Evolutionary conservation across 1,140 invertebrate genomes (phyloP).

Genomic region (Drosophila navojoa): DNA sequence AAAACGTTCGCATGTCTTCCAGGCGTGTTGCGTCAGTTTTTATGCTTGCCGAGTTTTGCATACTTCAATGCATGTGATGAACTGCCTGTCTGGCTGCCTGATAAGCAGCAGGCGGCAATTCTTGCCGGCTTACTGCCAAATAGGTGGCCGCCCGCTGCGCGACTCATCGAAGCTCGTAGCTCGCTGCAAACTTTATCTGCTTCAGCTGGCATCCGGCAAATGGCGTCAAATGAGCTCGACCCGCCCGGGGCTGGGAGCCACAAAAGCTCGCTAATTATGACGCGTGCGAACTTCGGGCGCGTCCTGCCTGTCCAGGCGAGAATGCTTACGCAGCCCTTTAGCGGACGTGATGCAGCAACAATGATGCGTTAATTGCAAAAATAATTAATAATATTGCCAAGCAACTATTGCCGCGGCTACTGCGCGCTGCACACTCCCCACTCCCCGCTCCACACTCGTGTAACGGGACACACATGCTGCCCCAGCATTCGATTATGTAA

Average conservation of each 20-base stretch:
- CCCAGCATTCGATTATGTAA: background rate
- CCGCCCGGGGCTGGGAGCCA: conserved; percentile 3
- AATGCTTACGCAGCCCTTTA: conserved; percentile 69
- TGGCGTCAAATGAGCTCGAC: conserved; percentile 58
- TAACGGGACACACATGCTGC: background rate
- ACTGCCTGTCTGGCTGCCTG: conserved; percentile 52
- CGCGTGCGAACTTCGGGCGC: conserved; percentile 57
- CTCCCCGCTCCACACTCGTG: background rate
- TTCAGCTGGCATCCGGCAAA: conserved; percentile 9
- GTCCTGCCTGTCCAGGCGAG: conserved; percentile 18
- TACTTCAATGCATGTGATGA: conserved; percentile 76
- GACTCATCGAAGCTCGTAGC: background rate
- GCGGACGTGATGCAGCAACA: conserved; percentile 76
- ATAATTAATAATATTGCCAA: conserved; percentile 74
- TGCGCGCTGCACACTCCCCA: conserved; percentile 7
- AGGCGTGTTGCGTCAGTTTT: conserved; percentile 75
- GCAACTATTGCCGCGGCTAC: conserved; percentile 43
- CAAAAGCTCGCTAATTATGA: conserved; percentile 76
- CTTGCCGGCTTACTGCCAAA: conserved; percentile 52
- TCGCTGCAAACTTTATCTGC: conserved; percentile 16
- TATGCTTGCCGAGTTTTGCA: conserved; percentile 56
- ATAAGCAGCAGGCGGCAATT: conserved; percentile 64
- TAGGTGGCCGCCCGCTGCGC: background rate
- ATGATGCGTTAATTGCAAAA: conserved; percentile 78
- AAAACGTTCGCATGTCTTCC: conserved; percentile 79